Percentiles rank a stretch among this genome's conserved stretches.
phyloP scores from a whole-genome alignment of 2,797 vertebrate species.

The Apogon talboti region DNA sequence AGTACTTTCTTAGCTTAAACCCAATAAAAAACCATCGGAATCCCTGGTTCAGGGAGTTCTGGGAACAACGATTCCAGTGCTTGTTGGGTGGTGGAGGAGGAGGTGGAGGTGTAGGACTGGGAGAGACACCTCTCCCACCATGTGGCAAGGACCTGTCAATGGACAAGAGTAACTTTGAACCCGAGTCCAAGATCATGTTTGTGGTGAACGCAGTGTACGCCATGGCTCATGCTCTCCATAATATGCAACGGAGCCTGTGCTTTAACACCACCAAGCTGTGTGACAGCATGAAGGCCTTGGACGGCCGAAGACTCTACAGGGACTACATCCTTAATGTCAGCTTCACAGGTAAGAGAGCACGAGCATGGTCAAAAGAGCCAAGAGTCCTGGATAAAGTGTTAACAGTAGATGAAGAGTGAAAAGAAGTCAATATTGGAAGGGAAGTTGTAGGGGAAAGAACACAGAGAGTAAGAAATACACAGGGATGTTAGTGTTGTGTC shows the following conservation, averaged over 20 bases:
- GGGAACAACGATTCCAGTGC: conserved; percentile 98
- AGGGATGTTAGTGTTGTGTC: conserved; percentile 33
- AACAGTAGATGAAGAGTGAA: conserved; percentile 38
- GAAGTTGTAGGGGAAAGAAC: conserved; percentile 3
- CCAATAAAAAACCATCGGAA: conserved; percentile 92
- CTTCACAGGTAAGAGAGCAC: conserved; percentile 90
- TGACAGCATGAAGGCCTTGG: conserved; percentile 93
- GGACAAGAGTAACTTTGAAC: conserved; percentile 92
- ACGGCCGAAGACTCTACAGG: conserved; percentile 94
- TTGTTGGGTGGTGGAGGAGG: conserved; percentile 83
- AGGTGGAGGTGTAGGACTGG: conserved; percentile 51
- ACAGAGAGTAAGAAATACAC: conserved; percentile 34
- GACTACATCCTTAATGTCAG: conserved; percentile 97
- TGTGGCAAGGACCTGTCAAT: conserved; percentile 90
- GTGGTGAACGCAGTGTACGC: conserved; percentile 98
- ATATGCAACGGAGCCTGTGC: conserved; percentile 94
- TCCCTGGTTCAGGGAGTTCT: conserved; percentile 98
- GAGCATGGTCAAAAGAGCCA: conserved; percentile 17
- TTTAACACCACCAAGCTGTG: conserved; percentile 94
- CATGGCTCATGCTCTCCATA: conserved; percentile 95
- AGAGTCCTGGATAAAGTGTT: conserved; percentile 42
- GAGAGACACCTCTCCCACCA: conserved; percentile 61
- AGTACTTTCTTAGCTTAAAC: conserved; percentile 91
- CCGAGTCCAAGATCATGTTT: conserved; percentile 99
- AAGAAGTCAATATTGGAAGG: conserved; percentile 25